Evolutionary conservation across 2,888 invertebrate genomes (phyloP).

Genomic region (Oligia latruncula): DNA sequence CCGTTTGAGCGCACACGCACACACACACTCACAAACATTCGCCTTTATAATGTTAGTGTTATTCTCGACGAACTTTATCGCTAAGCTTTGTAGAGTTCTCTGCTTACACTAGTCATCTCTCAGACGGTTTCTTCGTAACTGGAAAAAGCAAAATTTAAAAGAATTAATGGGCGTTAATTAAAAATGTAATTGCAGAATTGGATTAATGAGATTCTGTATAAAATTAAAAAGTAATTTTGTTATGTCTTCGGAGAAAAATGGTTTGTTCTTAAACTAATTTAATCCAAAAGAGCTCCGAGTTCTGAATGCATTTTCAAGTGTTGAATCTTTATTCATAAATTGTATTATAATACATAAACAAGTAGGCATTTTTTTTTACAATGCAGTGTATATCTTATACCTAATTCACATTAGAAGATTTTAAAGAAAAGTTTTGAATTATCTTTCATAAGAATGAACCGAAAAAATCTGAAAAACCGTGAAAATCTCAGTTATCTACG

Average conservation of each 20-base stretch:
- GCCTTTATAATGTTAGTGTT: too few relatives aligned
- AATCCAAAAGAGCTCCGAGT: neutral
- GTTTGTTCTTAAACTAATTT: neutral
- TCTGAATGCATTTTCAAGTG: neutral
- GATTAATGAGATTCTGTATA: neutral
- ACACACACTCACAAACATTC: too few relatives aligned
- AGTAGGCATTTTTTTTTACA: neutral
- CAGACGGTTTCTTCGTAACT: neutral
- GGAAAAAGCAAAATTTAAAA: neutral
- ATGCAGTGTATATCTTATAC: neutral
- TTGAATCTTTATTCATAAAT: neutral
- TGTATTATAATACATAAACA: neutral
- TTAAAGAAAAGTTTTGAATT: neutral
- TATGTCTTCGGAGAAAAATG: neutral
- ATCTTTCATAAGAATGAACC: neutral
- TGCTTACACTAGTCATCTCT: neutral
- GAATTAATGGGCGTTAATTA: neutral
- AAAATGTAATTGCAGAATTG: neutral
- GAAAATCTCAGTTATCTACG: neutral
- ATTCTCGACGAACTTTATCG: neutral
- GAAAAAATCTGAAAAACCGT: neutral
- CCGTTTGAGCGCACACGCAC: too few relatives aligned
- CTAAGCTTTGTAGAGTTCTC: neutral
- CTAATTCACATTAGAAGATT: neutral
- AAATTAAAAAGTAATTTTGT: slow-evolving; percentile 1